phyloP scores from a whole-genome alignment of 2,888 invertebrate species.

The Macrophya annulata region DNA sequence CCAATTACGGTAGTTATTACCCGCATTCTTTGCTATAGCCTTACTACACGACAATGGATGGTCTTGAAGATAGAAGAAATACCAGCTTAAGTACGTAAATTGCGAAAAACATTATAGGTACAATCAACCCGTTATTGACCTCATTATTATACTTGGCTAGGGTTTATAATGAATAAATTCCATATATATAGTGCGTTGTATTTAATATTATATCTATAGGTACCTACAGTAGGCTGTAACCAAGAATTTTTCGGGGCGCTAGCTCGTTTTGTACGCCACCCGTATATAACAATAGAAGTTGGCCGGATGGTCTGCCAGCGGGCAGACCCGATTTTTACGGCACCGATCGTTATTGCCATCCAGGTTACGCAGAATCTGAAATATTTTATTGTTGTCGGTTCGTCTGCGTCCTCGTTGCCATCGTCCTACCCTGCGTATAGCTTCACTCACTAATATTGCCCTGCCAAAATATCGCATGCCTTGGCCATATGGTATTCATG shows the following conservation, averaged over 20 bases:
- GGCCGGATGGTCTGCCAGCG: slow-evolving; percentile 32
- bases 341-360: slow-evolving; percentile 48
- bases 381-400: slow-evolving; percentile 44
- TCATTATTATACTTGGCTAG: slow-evolving; percentile 16
- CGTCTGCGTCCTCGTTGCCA: background rate
- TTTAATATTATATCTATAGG: background rate
- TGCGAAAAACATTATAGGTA: slow-evolving; percentile 5
- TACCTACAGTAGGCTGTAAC: background rate
- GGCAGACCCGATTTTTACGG: slow-evolving; percentile 49
- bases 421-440: background rate
- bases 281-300: slow-evolving; percentile 49
- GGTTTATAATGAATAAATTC: slow-evolving; percentile 22
- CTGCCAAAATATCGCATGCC: slow-evolving; percentile 20
- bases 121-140: slow-evolving; percentile 49
- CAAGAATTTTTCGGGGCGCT: slow-evolving; percentile 26
- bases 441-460: slow-evolving; percentile 39
- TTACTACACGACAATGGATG: background rate
- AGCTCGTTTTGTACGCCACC: slow-evolving; percentile 24
- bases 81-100: slow-evolving; percentile 8
- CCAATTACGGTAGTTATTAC: slow-evolving; percentile 13
- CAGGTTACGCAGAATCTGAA: slow-evolving; percentile 46
- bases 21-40: background rate
- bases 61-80: background rate
- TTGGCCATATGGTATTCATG: slow-evolving; percentile 43
- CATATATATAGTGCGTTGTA: background rate